Conservation (phyloP, 2,113 vertebrate species). For the Lipotes vexillifer region DNA sequence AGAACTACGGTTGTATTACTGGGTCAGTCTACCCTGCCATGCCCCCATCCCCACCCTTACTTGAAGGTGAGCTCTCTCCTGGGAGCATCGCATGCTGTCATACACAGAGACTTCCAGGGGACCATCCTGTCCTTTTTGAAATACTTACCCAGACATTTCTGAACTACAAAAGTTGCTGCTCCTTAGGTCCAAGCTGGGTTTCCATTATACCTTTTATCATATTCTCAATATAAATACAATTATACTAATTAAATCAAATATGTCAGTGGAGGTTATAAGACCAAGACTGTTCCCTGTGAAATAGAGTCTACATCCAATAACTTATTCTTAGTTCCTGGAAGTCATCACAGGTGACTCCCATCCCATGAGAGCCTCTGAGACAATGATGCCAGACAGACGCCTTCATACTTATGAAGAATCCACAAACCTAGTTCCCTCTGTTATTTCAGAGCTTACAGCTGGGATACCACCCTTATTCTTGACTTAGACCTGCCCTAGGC, state of each 20-base stretch:
- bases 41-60: too few relatives aligned
- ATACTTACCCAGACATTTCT: background rate
- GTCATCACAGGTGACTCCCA: background rate
- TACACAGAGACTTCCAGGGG: background rate
- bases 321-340: background rate
- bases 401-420: background rate
- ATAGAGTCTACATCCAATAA: background rate
- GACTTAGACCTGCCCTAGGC: background rate
- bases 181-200: background rate
- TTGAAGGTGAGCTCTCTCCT: background rate
- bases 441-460: background rate
- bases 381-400: background rate
- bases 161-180: background rate
- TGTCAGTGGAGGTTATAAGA: background rate
- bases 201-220: background rate
- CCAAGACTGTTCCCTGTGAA: background rate
- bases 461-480: background rate
- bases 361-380: background rate
- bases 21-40: background rate
- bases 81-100: background rate
- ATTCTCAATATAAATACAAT: background rate
- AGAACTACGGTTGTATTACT: background rate
- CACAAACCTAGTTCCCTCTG: background rate
- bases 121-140: background rate
- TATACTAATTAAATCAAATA: background rate